These are phyloP conservation scores for Gambusia affinis DNA, from an alignment of 2,113 vertebrate genomes.

Conservation along the genomic window DNA sequence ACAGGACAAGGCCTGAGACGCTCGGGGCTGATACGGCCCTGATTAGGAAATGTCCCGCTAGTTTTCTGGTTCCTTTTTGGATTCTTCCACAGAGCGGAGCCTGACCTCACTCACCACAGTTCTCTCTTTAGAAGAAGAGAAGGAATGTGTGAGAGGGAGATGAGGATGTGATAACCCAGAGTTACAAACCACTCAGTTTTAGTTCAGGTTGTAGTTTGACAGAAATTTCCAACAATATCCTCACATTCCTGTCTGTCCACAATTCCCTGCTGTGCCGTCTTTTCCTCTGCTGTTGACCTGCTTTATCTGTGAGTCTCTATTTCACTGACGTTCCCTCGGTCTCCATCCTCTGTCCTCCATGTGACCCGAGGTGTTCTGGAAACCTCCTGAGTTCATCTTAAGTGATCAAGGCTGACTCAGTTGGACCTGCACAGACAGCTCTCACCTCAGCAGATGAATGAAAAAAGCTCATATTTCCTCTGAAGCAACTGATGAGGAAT, in stretches of 20 bases:
- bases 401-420: too few relatives aligned
- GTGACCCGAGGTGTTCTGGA: background rate
- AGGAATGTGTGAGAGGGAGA: constrained; percentile 47
- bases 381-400: too few relatives aligned
- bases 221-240: constrained; percentile 52
- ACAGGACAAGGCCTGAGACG: constrained; percentile 27
- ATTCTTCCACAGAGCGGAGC: constrained; percentile 55
- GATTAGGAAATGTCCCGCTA: constrained; percentile 74
- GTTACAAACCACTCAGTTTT: constrained; percentile 54
- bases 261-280: constrained; percentile 35
- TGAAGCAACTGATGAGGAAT: too few relatives aligned
- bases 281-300: background rate
- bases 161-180: constrained; percentile 65
- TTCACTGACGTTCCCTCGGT: constrained; percentile 36
- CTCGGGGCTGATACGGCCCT: constrained; percentile 45
- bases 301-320: constrained; percentile 37
- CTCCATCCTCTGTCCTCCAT: constrained; percentile 21
- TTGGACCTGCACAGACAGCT: too few relatives aligned
- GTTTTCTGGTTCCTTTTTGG: constrained; percentile 55
- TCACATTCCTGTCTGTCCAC: constrained; percentile 41
- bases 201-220: constrained; percentile 39
- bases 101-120: constrained; percentile 21
- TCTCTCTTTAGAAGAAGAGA: constrained; percentile 20
- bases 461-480: too few relatives aligned
- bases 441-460: too few relatives aligned